Conservation (phyloP, 2,888 invertebrate species). For the Eupithecia dodoneata region DNA sequence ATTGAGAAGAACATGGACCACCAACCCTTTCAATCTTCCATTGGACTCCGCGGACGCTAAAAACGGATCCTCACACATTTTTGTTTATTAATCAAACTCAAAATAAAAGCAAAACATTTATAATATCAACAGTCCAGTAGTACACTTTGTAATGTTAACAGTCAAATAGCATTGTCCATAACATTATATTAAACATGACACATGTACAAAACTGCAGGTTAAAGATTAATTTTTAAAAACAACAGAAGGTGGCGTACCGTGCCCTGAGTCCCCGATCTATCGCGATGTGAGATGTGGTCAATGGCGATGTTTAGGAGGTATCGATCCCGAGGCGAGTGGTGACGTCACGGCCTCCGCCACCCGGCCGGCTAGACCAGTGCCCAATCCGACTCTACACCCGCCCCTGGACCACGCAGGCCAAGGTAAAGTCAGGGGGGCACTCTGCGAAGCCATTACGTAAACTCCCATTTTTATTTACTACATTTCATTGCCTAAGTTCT, state of each 20-base stretch:
- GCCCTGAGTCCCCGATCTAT: conserved; percentile 80
- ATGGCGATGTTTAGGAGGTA: conserved; percentile 76
- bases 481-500: conserved; percentile 60
- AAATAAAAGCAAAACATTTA: conserved; percentile 41
- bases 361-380: conserved; percentile 46
- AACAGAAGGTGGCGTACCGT: conserved; percentile 82
- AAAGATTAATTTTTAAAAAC: conserved; percentile 82
- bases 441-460: conserved; percentile 73
- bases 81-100: conserved; percentile 46
- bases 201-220: conserved; percentile 61
- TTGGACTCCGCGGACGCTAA: conserved; percentile 29
- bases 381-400: conserved; percentile 32
- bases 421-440: conserved; percentile 81
- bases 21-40: conserved; percentile 15
- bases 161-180: conserved; percentile 40
- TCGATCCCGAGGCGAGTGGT: conserved; percentile 54
- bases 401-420: conserved; percentile 51
- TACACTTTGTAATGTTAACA: conserved; percentile 41
- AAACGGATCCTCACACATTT: conserved; percentile 39
- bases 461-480: conserved; percentile 68
- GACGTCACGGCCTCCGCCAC: conserved; percentile 47
- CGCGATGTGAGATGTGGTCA: conserved; percentile 81
- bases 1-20: conserved; percentile 28
- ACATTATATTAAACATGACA: conserved; percentile 45
- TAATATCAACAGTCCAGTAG: conserved; percentile 44